Evolutionary conservation across 1,140 invertebrate genomes (phyloP), one percentile per base, ranked within the genome.

Genomic region (Cepaea nemoralis): DNA sequence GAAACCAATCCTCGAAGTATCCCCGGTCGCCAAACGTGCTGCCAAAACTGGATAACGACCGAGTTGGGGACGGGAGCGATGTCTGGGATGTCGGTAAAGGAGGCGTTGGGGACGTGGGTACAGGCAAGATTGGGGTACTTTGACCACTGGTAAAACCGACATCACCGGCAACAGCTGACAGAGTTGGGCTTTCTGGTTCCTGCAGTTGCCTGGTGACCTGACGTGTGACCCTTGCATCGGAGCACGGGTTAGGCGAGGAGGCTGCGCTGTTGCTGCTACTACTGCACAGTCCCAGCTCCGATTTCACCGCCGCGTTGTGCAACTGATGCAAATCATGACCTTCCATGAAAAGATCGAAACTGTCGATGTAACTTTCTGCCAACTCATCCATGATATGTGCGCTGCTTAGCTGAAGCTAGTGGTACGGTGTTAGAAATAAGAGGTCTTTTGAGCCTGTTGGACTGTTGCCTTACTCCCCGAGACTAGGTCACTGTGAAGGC

Each of bases 341-440:
- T 33, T 87, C 83, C 81, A 87, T 87, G 55, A 87, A 87, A 31
- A 90, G 84, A 66, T 90, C 89, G 77, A 90, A 90, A 24, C 87
- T 86, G 42, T 86, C 86, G 66, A 90, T 90, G 74, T 87, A 90
- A 73, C 89, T 87, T 70, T 90, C 87, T 33, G 87, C 88, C 55
- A 90, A 83, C 73, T 87, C 85, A 42, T 86, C 81, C 81, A 82
- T 84, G 67, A 16, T 77, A 16, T 50, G 16, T 69, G 76, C 66
- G 63, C 48, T 74, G 1, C 31, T 83, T 45, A 14, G 19, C 35
- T 31, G 70, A 71, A 40, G 31, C 67, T 77, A 39, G 74, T 39
- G 75, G 77, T n/a, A n/a, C n/a, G n/a, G 77, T 5, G 33, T 33
- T 39, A 69, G n/a, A 70, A 81, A 75, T 73, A 42, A 81, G 76